A percentile compares a stretch with the other conserved stretches of the same genome.
Evolutionary conservation across 2,113 vertebrate genomes (phyloP).

Genomic region (Brienomyrus longianalis): DNA sequence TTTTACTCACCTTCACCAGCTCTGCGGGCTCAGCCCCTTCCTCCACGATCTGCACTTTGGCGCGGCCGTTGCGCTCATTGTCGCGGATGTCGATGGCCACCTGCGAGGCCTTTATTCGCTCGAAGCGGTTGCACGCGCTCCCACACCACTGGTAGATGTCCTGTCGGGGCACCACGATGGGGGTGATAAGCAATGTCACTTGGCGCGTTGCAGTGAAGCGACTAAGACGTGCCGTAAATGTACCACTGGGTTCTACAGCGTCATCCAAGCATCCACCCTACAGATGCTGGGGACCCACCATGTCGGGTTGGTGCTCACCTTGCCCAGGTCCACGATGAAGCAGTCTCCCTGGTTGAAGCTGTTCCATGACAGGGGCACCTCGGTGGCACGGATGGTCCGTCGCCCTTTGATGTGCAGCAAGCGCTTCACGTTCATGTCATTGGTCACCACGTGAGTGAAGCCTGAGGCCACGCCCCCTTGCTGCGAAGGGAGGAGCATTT

Average conservation of each 20-base stretch:
- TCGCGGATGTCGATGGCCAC: conserved; percentile 55
- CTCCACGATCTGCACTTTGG: conserved; percentile 36
- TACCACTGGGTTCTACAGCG: background rate
- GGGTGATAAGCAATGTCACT: background rate
- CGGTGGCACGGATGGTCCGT: conserved; percentile 40
- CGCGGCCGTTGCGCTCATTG: conserved; percentile 52
- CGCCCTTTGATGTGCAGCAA: conserved; percentile 58
- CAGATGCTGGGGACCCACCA: no score
- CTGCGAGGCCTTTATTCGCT: conserved; percentile 52
- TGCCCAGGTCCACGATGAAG: conserved; percentile 62
- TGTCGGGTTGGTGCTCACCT: conserved; percentile 36
- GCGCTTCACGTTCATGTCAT: conserved; percentile 30
- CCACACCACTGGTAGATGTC: conserved; percentile 61
- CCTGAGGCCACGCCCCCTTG: conserved; percentile 62
- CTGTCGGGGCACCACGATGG: conserved; percentile 30
- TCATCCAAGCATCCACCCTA: background rate
- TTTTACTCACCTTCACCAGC: conserved; percentile 43
- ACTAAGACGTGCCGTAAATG: background rate
- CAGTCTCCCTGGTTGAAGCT: conserved; percentile 64
- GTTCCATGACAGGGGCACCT: conserved; percentile 47
- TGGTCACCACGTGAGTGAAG: conserved; percentile 50
- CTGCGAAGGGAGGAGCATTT: conserved; percentile 34
- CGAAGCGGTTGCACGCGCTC: conserved; percentile 46
- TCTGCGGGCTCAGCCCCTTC: conserved; percentile 50
- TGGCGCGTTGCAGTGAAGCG: background rate